A percentile compares a stretch with the other conserved stretches of the same genome.
Conservation (phyloP, 2,888 invertebrate species). For the Argyresthia albistria region DNA sequence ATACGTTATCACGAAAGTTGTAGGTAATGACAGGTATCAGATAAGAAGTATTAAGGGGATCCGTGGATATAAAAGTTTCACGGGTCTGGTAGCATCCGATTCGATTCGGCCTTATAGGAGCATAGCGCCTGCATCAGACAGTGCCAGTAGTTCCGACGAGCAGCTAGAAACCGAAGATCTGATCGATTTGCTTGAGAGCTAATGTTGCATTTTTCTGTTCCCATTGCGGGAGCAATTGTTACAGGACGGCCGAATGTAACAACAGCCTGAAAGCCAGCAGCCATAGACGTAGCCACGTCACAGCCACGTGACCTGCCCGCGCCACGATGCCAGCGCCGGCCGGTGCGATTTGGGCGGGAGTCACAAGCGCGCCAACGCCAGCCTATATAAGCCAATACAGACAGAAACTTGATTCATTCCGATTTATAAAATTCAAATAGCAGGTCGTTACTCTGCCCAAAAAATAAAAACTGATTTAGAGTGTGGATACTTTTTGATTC, state of each 20-base stretch:
- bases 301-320: neutral
- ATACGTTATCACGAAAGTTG: constrained; percentile 13
- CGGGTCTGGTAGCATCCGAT: constrained; percentile 13
- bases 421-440: too few relatives aligned
- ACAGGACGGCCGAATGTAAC: constrained; percentile 15
- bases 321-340: neutral
- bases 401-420: too few relatives aligned
- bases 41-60: constrained; percentile 19
- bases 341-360: neutral
- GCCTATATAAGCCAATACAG: neutral
- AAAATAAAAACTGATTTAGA: too few relatives aligned
- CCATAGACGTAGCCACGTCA: neutral
- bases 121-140: constrained; percentile 12
- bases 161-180: constrained; percentile 17
- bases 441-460: too few relatives aligned
- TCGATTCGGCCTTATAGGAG: constrained; percentile 13
- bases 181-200: neutral
- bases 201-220: neutral
- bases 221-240: constrained; percentile 6
- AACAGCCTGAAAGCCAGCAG: neutral
- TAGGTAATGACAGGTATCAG: constrained; percentile 19
- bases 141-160: constrained; percentile 17
- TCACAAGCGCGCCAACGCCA: neutral
- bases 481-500: too few relatives aligned
- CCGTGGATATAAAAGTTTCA: constrained; percentile 16